These are phyloP conservation scores for Neocrepidodera transversa DNA, from an alignment of 2,888 invertebrate genomes.

Conservation along the genomic window DNA sequence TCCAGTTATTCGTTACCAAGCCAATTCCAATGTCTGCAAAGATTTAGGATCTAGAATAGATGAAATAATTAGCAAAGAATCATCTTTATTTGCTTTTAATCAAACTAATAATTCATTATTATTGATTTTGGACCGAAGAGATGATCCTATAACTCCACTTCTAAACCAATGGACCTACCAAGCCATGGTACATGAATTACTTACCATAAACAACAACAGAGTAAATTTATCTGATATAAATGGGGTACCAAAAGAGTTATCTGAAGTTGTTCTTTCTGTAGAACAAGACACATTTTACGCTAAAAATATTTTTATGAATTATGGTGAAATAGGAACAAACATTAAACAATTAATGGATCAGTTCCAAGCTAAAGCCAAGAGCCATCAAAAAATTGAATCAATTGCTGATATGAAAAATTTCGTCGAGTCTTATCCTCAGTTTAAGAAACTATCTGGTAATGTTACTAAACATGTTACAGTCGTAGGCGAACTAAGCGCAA, in stretches of 20 bases:
- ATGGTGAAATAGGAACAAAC: slow-evolving; percentile 97
- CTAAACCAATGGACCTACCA: slow-evolving; percentile 99
- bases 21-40: slow-evolving; percentile 83
- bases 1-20: slow-evolving; percentile 88
- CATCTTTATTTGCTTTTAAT: slow-evolving; percentile 86
- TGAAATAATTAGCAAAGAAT: slow-evolving; percentile 87
- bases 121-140: slow-evolving; percentile 89
- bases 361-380: slow-evolving; percentile 88
- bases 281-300: slow-evolving; percentile 98
- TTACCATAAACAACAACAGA: slow-evolving; percentile 92
- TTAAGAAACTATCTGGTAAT: slow-evolving; percentile 95
- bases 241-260: slow-evolving; percentile 53
- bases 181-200: slow-evolving; percentile 98
- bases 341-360: slow-evolving; percentile 98
- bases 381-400: slow-evolving; percentile 96
- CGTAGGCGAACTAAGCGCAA: slow-evolving; percentile 90
- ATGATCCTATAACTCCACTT: slow-evolving; percentile 95
- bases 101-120: slow-evolving; percentile 79
- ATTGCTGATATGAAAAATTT: slow-evolving; percentile 99
- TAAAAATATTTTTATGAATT: slow-evolving; percentile 93
- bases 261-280: slow-evolving; percentile 84
- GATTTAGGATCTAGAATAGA: slow-evolving; percentile 85
- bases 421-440: slow-evolving; percentile 97
- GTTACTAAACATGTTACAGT: slow-evolving; percentile 98
- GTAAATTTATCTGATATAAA: slow-evolving; percentile 87